Evolutionary conservation across 2,888 invertebrate species (phyloP).

Genomic region (Parascotia fuliginaria): DNA sequence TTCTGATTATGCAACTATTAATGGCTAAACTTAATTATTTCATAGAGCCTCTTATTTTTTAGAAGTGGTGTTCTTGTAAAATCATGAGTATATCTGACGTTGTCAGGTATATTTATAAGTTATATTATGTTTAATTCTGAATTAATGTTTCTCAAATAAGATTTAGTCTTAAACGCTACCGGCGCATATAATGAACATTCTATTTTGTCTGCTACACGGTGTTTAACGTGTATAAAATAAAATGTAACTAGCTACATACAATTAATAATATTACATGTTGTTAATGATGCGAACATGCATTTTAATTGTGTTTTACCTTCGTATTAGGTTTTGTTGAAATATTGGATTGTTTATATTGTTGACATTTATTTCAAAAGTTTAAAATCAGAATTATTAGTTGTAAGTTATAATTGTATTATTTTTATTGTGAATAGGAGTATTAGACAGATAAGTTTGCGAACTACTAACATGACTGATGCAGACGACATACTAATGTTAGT

Average conservation of each 20-base stretch:
- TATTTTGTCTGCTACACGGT: neutral
- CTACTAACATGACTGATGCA: slow-evolving; percentile 34
- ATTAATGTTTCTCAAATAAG: no score
- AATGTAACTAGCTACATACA: neutral
- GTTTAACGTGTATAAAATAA: neutral
- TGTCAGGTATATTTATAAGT: slow-evolving; percentile 10
- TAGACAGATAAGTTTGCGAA: slow-evolving; percentile 26
- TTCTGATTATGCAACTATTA: slow-evolving; percentile 25
- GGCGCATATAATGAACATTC: neutral
- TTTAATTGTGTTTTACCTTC: slow-evolving; percentile 26
- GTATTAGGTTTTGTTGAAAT: slow-evolving; percentile 29
- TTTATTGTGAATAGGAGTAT: slow-evolving; percentile 35
- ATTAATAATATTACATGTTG: slow-evolving; percentile 12
- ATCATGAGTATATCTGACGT: slow-evolving; percentile 8
- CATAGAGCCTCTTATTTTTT: neutral
- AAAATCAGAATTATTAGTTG: slow-evolving; percentile 42
- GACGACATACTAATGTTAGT: slow-evolving; percentile 22
- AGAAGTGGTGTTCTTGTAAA: neutral
- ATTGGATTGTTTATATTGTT: slow-evolving; percentile 44
- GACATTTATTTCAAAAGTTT: slow-evolving; percentile 42
- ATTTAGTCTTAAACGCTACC: slow-evolving; percentile 2
- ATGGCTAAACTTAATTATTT: slow-evolving; percentile 29
- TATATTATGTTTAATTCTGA: slow-evolving; percentile 17
- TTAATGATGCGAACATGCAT: slow-evolving; percentile 23
- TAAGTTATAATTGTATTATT: slow-evolving; percentile 47